Evolutionary conservation across 2,113 vertebrate genomes (phyloP).

Genomic region (Mobula hypostoma): DNA sequence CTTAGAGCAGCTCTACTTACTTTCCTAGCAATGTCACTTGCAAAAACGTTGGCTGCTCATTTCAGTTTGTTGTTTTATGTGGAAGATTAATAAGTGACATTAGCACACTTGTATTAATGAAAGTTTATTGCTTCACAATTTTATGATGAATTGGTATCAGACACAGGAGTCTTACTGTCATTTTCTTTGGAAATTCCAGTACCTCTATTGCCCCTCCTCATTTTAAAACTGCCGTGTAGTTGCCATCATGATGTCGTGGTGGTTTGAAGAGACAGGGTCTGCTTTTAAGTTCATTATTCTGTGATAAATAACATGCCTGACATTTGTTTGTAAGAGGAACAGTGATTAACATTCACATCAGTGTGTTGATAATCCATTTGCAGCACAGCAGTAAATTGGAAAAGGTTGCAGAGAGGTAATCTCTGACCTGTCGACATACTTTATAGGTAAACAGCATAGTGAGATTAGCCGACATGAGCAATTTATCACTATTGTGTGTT

Average conservation of each 20-base stretch:
- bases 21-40: too few relatives aligned
- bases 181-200: neutral
- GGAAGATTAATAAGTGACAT: neutral
- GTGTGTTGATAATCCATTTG: constrained; percentile 45
- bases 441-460: constrained; percentile 38
- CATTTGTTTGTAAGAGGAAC: constrained; percentile 46
- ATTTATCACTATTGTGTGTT: constrained; percentile 40
- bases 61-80: neutral
- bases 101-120: neutral
- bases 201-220: too few relatives aligned
- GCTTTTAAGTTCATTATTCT: constrained; percentile 39
- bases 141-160: neutral
- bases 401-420: constrained; percentile 43
- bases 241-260: neutral
- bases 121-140: neutral
- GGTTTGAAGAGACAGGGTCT: neutral
- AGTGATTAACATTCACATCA: constrained; percentile 50
- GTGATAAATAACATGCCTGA: constrained; percentile 43
- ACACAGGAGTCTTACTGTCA: neutral
- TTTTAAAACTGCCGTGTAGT: neutral
- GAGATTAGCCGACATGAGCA: constrained; percentile 34
- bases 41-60: too few relatives aligned
- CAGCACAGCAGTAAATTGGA: constrained; percentile 46
- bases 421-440: constrained; percentile 42
- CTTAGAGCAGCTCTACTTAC: too few relatives aligned